Base-by-base conservation (phyloP, 1,140 invertebrate genomes). In the Drosophila tropicalis region DNA sequence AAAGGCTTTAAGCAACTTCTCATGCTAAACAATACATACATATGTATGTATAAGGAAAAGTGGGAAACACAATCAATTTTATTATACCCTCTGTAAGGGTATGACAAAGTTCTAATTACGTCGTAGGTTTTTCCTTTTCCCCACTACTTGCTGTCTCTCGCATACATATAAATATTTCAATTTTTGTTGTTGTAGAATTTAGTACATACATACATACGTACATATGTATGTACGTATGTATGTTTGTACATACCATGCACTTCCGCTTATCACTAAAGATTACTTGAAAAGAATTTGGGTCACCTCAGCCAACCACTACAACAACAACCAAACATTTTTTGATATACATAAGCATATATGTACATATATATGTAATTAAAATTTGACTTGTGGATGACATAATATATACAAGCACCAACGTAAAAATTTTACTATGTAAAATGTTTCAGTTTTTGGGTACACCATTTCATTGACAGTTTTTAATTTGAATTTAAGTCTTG, bases 191-290 rank as follows among this genome's bases (percentile, higher is more conserved):
- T 19, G 9, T 51, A 51, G 65, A 79, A 76, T 79, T 82, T 76
- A 76, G 75, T 79, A 72, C 80, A 83, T 19, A 10, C 2, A 6
- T 51, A 51, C 4, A 1, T 51, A 51, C 9, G 1, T 13, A 39
- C 3, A 3, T 39, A 39, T 82, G 36, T 39, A 39, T 82, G 7
- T 19, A 47, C 10, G 7, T 10, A 36, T 36, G 36, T 39, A 39
- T 82, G 71, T 10, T 51, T 5, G 9, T 19, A 51, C 10, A 51
- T 22, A 51, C 44, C 44, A 51, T 51, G 44, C 80, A 83, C 67
- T 82, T 82, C 79, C 81, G 81, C 81, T 83, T 84, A 79, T 80
- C 81, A 84, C 76, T 72, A 68, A 67, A 76, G 72, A 79, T 84
- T 76, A 51, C 44, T 51, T 72, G 68, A 72, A 68, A 61, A 68